These are phyloP conservation scores for Ivindomyrus marchei DNA, from an alignment of 2,113 vertebrate genomes.

Conservation along the genomic window DNA sequence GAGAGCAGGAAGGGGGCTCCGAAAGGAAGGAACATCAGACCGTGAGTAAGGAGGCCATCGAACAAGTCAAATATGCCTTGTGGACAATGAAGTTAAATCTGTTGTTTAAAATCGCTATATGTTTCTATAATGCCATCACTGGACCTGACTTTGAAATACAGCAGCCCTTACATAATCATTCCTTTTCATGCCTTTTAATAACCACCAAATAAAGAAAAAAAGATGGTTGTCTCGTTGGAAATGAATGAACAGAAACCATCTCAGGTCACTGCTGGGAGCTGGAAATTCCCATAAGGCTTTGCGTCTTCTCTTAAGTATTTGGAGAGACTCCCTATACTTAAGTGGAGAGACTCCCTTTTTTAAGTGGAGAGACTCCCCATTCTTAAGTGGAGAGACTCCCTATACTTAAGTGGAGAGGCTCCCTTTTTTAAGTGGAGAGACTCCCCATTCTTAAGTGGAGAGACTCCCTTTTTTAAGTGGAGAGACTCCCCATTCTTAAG, in stretches of 20 bases:
- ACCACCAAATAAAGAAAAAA: background rate
- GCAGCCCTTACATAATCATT: background rate
- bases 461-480: background rate
- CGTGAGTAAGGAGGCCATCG: background rate
- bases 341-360: background rate
- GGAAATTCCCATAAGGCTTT: background rate
- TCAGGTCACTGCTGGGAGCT: background rate
- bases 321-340: background rate
- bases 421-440: background rate
- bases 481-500: background rate
- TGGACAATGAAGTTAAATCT: background rate
- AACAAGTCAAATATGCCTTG: background rate
- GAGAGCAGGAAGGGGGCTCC: background rate
- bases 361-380: background rate
- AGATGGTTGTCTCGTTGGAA: background rate
- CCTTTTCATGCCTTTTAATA: background rate
- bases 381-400: background rate
- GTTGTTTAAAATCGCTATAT: background rate
- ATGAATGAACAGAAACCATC: constrained; percentile 9
- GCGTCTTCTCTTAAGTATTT: background rate
- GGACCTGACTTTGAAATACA: background rate
- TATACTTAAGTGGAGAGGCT: background rate
- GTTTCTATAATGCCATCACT: background rate
- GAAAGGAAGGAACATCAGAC: background rate
- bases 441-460: background rate